These are phyloP conservation scores for Haliclona indistincta DNA, from an alignment of 37 sponge, comb jelly and placozoan species.

Conservation along the genomic window DNA sequence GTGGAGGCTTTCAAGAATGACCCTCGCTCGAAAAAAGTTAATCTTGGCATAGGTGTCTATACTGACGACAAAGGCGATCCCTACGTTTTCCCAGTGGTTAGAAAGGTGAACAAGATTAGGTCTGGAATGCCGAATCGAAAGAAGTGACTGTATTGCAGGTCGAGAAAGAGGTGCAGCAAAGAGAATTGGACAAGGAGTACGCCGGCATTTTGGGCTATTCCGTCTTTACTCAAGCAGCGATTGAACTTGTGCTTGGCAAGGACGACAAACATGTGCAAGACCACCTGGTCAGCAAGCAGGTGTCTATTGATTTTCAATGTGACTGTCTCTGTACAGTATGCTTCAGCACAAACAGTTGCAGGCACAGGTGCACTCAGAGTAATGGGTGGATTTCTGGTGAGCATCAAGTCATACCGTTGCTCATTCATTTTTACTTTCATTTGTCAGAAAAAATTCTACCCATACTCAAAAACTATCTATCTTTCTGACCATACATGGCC, in stretches of 20 bases:
- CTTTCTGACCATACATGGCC: conserved; percentile 92
- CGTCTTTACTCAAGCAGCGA: conserved; percentile 67
- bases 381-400: conserved; percentile 83
- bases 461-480: conserved; percentile 77
- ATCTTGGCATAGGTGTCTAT: conserved; percentile 88
- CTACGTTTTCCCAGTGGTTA: conserved; percentile 85
- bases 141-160: no score
- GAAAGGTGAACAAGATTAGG: conserved; percentile 71
- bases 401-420: neutral
- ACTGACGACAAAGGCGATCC: conserved; percentile 86
- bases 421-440: neutral
- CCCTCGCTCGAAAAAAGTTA: conserved; percentile 86
- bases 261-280: conserved; percentile 32
- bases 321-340: conserved; percentile 33
- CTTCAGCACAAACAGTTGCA: conserved; percentile 83
- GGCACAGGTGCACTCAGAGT: conserved; percentile 91
- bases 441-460: conserved; percentile 66
- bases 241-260: conserved; percentile 74
- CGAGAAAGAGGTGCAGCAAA: conserved; percentile 60
- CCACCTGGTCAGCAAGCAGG: neutral
- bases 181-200: conserved; percentile 93
- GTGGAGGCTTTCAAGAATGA: conserved; percentile 94
- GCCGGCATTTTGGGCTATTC: conserved; percentile 85
- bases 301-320: no score
- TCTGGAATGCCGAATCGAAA: neutral